These are phyloP conservation scores for Pheosia gnoma DNA, from an alignment of 2,888 invertebrate genomes.

Conservation along the genomic window DNA sequence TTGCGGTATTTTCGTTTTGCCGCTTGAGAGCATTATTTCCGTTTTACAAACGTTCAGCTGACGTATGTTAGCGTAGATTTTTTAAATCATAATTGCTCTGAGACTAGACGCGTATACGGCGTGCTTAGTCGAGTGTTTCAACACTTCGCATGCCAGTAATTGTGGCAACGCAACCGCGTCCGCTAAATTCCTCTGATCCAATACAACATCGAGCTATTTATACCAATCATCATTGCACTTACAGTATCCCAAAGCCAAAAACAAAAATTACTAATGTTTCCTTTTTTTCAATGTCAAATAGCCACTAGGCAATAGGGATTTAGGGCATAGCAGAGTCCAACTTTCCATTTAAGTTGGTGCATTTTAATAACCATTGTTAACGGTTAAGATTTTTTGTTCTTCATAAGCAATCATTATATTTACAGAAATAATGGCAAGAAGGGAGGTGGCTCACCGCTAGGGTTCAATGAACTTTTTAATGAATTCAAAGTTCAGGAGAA, in stretches of 20 bases:
- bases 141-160: slow-evolving; percentile 70
- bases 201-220: slow-evolving; percentile 50
- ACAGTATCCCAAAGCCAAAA: slow-evolving; percentile 35
- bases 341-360: no score
- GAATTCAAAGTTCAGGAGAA: slow-evolving; percentile 95
- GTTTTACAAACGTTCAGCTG: slow-evolving; percentile 49
- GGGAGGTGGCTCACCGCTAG: slow-evolving; percentile 91
- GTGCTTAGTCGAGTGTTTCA: slow-evolving; percentile 70
- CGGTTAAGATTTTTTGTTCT: neutral
- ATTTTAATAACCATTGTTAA: no score
- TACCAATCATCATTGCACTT: slow-evolving; percentile 42
- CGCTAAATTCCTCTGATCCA: slow-evolving; percentile 68
- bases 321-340: no score
- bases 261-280: no score
- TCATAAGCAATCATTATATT: slow-evolving; percentile 41
- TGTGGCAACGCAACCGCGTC: slow-evolving; percentile 71
- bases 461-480: slow-evolving; percentile 94
- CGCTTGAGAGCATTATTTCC: slow-evolving; percentile 56
- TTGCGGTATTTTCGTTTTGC: slow-evolving; percentile 48
- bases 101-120: slow-evolving; percentile 60
- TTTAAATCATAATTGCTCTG: slow-evolving; percentile 42
- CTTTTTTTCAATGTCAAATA: no score
- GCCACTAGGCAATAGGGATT: no score
- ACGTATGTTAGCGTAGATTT: slow-evolving; percentile 46
- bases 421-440: slow-evolving; percentile 85